Percentiles rank a stretch among this genome's conserved stretches.
These are phyloP conservation scores for Sebastes trivittatus DNA, from an alignment of 2,797 vertebrate species.

Conservation along the genomic window DNA sequence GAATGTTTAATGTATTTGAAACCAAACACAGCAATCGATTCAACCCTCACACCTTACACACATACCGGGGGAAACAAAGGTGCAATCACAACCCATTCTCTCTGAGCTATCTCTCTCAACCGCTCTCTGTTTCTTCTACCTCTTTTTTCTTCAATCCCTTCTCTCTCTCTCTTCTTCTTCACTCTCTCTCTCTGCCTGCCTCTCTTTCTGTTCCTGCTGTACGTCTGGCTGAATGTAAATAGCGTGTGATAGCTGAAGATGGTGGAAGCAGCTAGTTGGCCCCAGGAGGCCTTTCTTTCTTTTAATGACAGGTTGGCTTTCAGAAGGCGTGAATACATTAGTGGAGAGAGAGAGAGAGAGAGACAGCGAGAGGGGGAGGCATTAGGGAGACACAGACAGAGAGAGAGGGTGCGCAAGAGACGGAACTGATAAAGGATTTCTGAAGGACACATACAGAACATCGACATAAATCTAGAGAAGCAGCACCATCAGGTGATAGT, in stretches of 20 bases:
- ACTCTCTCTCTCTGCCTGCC: neutral
- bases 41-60: slow-evolving; percentile 8
- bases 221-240: slow-evolving; percentile 7
- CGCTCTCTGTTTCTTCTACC: too few relatives aligned
- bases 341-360: neutral
- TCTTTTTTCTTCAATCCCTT: neutral
- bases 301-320: slow-evolving; percentile 48
- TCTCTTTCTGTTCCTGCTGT: neutral
- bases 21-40: slow-evolving; percentile 44
- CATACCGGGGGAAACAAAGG: neutral
- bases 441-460: neutral
- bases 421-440: slow-evolving; percentile 1
- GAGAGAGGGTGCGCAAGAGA: neutral
- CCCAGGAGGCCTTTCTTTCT: slow-evolving; percentile 28
- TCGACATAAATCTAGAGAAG: neutral
- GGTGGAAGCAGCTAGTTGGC: slow-evolving; percentile 35
- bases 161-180: neutral
- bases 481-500: neutral
- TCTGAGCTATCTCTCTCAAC: neutral
- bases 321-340: slow-evolving; percentile 31
- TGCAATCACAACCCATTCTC: slow-evolving; percentile 2
- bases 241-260: slow-evolving; percentile 27
- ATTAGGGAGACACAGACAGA: neutral
- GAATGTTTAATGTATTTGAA: slow-evolving; percentile 51
- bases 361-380: neutral